Evolutionary conservation across 1,140 invertebrate genomes (phyloP), one percentile per base, ranked within the genome.

Genomic region (Idris sp.): DNA sequence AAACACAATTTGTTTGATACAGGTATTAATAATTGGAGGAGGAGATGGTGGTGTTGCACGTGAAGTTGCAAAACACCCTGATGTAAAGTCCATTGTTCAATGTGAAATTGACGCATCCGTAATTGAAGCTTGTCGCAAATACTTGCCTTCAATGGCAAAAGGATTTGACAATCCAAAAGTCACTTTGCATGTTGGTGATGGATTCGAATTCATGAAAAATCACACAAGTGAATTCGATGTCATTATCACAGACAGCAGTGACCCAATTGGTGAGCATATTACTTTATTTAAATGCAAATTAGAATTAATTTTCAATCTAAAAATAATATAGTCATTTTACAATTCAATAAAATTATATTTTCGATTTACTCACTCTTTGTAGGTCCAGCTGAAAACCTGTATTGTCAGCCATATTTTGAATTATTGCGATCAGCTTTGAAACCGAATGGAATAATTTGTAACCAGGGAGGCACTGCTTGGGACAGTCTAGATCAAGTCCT

Each of bases 241-340:
- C 15, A 98, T 99, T 48, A 98, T 99, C 25, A 99, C 98, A 0
- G 98, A 99, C 83, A 98, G 97, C 35, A 98, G 96, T 19, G 98
- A 99, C 89, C 98, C 97, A 9, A 90, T 98, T 28, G 98, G 92
- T 92, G 79, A 82, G 74, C 65, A 16, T 22, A 4, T 22, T 22
- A 4, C 6, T 22, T 22, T 22, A 4, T 22, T 22, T 22, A 6
- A 22, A 22, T n/a, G n/a, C n/a, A n/a, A n/a, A n/a, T n/a, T n/a
- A n/a, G n/a, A n/a, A n/a, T n/a, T n/a, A n/a, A n/a, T n/a, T n/a
- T n/a, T n/a, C n/a, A n/a, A n/a, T n/a, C n/a, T n/a, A n/a, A n/a
- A n/a, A n/a, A n/a, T n/a, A n/a, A n/a, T n/a, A n/a, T n/a, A n/a
- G n/a, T n/a, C 19, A 22, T 22, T 6, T 22, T 6, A 4, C 2